Base-by-base conservation (phyloP, 2,113 vertebrate species). In the Oreochromis aureus region DNA sequence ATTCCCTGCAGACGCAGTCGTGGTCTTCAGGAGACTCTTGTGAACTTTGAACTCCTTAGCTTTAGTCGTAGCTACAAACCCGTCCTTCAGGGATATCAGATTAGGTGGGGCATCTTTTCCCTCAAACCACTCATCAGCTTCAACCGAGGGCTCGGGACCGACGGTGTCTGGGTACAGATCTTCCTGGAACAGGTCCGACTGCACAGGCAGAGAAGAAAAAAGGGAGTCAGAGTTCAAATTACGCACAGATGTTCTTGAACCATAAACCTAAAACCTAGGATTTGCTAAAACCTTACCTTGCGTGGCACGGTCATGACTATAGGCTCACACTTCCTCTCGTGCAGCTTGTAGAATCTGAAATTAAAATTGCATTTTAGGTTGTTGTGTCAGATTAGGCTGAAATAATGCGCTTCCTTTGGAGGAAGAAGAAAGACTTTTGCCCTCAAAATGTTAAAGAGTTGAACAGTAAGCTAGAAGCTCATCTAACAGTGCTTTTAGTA, bases 181-280 rank as follows among this genome's bases (percentile, higher is more conserved):
- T 84, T 98, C 98, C 94, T 98, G 98, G 95, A 98, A 98, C 88
- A 98, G 96, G 91, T 98, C 98, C 13, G 97, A 98, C 98, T 98
- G 91, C 7, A 27, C 93, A 56, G 58, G 24, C 36, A 86, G 69
- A 71, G 46, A 76, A 8, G 13, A 36, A 44, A 15, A 30, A 27
- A 12, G 13, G 5, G 27, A 59, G 24, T 80, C 48, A 1, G 7
- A 30, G 59, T 56, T 54, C 22, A 10, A 86, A 54, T 73, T 6
- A 7, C 1, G 5, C n/a, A 48, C 11, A 18, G 6, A 73, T 24
- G 56, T 48, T 2, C 15, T 7, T 1, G 56, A 79, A 10, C 22
- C 6, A 3, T 3, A 22, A 13, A 22, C 0, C 10, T 1, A 39
- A 22, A 69, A 69, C 11, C 63, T 22, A 39, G 0, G 63, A 69